Conservation (phyloP, 2,113 vertebrate species). For the Atherinomorus stipes region DNA sequence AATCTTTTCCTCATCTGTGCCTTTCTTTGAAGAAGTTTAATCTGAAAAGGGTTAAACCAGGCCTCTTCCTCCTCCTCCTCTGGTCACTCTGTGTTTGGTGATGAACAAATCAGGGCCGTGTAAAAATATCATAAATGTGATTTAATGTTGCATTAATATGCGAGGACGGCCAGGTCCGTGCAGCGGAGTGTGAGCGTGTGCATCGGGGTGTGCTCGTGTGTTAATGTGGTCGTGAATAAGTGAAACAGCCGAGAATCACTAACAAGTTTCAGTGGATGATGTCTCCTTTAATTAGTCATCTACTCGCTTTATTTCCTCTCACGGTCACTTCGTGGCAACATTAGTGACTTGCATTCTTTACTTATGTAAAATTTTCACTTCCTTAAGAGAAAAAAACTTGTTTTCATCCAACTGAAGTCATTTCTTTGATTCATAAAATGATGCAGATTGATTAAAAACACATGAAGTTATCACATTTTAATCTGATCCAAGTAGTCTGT, state of each 20-base stretch:
- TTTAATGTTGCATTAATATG: constrained; percentile 29
- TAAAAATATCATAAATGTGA: constrained; percentile 19
- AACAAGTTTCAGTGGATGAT: not conserved
- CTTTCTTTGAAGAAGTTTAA: no score
- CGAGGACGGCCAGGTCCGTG: not conserved
- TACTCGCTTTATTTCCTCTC: not conserved
- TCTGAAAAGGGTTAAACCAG: no score
- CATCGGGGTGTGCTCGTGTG: not conserved
- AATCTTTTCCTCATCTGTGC: no score
- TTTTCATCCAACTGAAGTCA: not conserved
- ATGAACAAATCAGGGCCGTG: not conserved
- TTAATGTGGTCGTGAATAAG: constrained; percentile 28
- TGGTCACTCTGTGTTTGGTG: constrained; percentile 1
- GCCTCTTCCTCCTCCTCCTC: no score
- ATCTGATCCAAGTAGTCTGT: no score
- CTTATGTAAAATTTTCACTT: not conserved
- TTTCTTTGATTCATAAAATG: not conserved
- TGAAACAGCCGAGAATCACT: not conserved
- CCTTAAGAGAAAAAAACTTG: not conserved
- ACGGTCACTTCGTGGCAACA: constrained; percentile 4
- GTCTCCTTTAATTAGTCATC: constrained; percentile 46
- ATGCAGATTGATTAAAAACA: no score
- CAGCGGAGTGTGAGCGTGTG: constrained; percentile 20
- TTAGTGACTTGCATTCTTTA: not conserved
- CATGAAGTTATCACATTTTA: no score